Evolutionary conservation across 2,113 vertebrate species (phyloP), one percentile per base, ranked within the genome.

Genomic region (Petaurus breviceps): DNA sequence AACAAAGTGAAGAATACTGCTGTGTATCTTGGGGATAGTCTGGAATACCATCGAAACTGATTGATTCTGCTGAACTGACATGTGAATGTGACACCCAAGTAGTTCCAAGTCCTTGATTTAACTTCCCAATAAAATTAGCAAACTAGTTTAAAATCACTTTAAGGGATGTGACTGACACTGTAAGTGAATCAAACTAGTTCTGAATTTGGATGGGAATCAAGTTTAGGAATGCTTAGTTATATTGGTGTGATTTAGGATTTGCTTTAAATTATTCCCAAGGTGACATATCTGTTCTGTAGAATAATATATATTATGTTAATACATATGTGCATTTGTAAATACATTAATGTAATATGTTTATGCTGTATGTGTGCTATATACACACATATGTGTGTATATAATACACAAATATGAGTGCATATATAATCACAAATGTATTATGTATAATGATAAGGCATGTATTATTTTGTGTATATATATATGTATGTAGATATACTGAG

Each of bases 71-170:
- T 22, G 47, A 95, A 3, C 84, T 90, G 89, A 46, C 93, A 55
- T 22, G 55, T 52, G 91, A 47, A 50, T 37, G 46, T 91, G 93
- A 90, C 37, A 47, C 2, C 8, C 77, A 24, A 89, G 25, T 25
- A 89, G 10, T 28, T 94, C 53, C 52, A 51, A 46, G 92, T 9
- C 50, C 57, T 95, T 96, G 37, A 91, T 93, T 52, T 91, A 84
- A 89, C 25, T 91, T 16, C 28, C 11, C n/a, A 94, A 8, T 3
- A 54, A 94, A 96, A 90, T 94, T 93, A n/a, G 57, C 46, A 92
- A 68, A 92, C 19, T 10, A 43, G 19, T 28, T 90, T 57, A 93
- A 95, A 91, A 90, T 90, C 93, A 54, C 49, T 90, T 97, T 84
- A 43, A 93, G 90, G 1, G 31, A 55, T 94, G 47, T 90, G 31